phyloP scores from a whole-genome alignment of 2,113 vertebrate genomes.

The Neoarius graeffei region DNA sequence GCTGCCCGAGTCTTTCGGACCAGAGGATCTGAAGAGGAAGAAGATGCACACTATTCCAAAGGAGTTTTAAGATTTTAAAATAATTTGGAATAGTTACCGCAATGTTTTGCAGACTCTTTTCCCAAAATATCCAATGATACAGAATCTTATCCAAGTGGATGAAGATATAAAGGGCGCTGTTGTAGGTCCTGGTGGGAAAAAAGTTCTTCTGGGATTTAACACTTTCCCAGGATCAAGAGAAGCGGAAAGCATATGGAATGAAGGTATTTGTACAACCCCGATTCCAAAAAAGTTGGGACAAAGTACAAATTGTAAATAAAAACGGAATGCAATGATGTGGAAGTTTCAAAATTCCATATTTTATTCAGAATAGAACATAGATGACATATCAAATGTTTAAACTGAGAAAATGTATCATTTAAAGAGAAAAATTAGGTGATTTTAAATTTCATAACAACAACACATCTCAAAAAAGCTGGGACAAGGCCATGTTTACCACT shows the following conservation, averaged over 20 bases:
- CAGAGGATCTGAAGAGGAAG: conserved; percentile 74
- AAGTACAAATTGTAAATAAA: no score
- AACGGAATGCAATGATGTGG: no score
- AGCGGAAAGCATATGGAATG: neutral
- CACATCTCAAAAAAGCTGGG: no score
- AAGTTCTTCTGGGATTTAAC: neutral
- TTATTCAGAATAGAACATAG: no score
- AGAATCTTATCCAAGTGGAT: neutral
- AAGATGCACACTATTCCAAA: conserved; percentile 32
- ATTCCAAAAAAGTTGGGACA: no score
- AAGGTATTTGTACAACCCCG: no score
- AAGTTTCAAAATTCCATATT: no score
- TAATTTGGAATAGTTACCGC: neutral
- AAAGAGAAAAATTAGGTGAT: no score
- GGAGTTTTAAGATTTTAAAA: conserved; percentile 22
- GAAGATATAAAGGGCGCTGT: neutral
- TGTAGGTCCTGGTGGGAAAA: neutral
- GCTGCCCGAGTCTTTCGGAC: conserved; percentile 85
- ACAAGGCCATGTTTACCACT: no score
- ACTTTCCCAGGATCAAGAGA: neutral
- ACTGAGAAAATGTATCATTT: no score
- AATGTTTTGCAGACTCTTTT: neutral
- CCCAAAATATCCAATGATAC: neutral
- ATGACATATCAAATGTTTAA: no score
- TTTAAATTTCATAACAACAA: no score